These are phyloP conservation scores for Ligdia adustata DNA, from an alignment of 2,888 invertebrate genomes.

Conservation along the genomic window DNA sequence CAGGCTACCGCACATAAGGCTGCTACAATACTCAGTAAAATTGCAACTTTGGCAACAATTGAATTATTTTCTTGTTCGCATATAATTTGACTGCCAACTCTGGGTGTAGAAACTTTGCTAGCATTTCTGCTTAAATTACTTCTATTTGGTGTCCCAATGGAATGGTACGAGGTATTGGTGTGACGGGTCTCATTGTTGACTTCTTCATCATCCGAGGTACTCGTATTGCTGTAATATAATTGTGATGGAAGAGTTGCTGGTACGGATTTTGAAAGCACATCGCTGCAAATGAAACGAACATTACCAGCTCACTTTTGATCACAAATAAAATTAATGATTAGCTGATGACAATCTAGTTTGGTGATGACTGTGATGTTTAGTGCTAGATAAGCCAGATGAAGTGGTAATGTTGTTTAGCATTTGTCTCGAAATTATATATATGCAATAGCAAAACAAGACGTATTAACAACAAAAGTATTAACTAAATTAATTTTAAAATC, in stretches of 20 bases:
- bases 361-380: neutral
- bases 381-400: conserved; percentile 1
- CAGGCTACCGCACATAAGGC: neutral
- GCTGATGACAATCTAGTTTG: neutral
- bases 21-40: neutral
- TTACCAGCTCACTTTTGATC: conserved; percentile 60
- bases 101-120: neutral
- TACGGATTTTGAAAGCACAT: conserved; percentile 66
- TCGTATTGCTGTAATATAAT: conserved; percentile 63
- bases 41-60: neutral
- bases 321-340: conserved; percentile 6
- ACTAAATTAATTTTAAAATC: neutral
- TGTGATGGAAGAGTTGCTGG: conserved; percentile 61
- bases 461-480: too few species aligned
- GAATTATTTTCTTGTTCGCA: neutral
- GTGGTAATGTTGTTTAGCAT: conserved; percentile 16
- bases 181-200: conserved; percentile 11
- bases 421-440: neutral
- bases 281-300: conserved; percentile 68
- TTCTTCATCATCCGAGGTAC: conserved; percentile 36
- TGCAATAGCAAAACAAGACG: neutral
- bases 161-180: conserved; percentile 25
- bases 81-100: neutral
- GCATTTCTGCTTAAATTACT: conserved; percentile 7
- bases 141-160: conserved; percentile 21